Base-by-base conservation (phyloP, 2,797 vertebrate genomes). In the Pipistrellus kuhlii region DNA sequence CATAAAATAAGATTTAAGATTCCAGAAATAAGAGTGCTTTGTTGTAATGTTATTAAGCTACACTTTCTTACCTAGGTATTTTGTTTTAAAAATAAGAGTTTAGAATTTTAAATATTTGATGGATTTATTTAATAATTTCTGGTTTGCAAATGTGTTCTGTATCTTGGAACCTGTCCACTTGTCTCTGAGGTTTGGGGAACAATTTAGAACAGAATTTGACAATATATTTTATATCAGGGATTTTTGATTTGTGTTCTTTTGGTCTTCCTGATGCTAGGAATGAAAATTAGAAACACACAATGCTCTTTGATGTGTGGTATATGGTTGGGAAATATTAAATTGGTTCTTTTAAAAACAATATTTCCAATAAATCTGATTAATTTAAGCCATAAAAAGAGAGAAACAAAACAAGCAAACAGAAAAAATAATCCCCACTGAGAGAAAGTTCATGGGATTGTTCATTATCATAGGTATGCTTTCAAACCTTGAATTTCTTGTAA, bases 71-170 rank as follows among this genome's bases (percentile, higher is more conserved):
- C 8, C 23, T 57, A 85, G 6, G 1, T 38, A 59, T 68, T 90
- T 85, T 25, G 76, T 85, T 85, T 93, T 66, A 20, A 59, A 71
- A 88, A 71, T 55, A 77, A 27, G 4, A 91, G 32, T 64, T 88
- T 62, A 94, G 3, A 77, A n/a, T 82, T 85, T 88, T 4, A 94
- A 48, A 32, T 57, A 71, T 38, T 82, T 90, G 5, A 85, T 82
- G 3, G 1, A 64, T 78, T 53, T 80, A 44, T 59, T 68, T 57
- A 80, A 78, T 73, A 85, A 53, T 55, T 82, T 83, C 23, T 85
- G 35, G 3, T 53, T 91, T 83, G 3, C 69, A 76, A 88, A 55
- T 94, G 27, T 77, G 30, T 44, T 82, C 13, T 57, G 0, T 23
- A 62, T 53, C 44, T 72, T 69, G 12, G 25, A 89, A 59, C 0